A percentile compares a stretch with the other conserved stretches of the same genome.
Evolutionary conservation across 1,140 invertebrate genomes (phyloP).

Genomic region (Calephelis virginiensis): DNA sequence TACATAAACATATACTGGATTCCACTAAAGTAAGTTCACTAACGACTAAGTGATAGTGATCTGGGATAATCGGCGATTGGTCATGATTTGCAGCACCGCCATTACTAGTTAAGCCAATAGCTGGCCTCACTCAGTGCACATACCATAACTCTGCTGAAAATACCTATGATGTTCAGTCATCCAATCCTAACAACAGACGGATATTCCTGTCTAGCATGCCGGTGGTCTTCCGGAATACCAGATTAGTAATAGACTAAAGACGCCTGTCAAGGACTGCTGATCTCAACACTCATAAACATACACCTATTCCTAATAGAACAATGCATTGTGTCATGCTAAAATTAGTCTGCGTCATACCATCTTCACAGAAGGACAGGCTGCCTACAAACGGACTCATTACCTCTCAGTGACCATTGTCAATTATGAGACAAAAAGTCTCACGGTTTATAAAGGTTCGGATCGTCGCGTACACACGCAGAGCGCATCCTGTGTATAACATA

Average conservation of each 20-base stretch:
- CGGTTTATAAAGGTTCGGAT: constrained; percentile 68
- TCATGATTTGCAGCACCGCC: too few species aligned
- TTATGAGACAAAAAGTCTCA: constrained; percentile 71
- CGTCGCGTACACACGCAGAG: constrained; percentile 57
- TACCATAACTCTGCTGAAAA: too few species aligned
- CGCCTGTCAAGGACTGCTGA: constrained; percentile 10
- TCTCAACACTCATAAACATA: constrained; percentile 25
- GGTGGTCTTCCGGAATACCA: constrained; percentile 4
- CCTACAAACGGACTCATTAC: constrained; percentile 73
- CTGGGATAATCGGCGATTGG: too few species aligned
- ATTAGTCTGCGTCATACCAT: constrained; percentile 56
- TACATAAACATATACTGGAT: too few species aligned
- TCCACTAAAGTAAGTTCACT: too few species aligned
- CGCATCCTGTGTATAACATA: constrained; percentile 54
- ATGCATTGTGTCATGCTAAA: constrained; percentile 52
- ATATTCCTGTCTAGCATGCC: neutral
- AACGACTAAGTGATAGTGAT: too few species aligned
- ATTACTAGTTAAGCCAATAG: too few species aligned
- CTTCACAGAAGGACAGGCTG: constrained; percentile 63
- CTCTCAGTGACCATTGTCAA: constrained; percentile 68
- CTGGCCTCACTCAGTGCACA: too few species aligned
- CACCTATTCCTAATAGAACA: constrained; percentile 37
- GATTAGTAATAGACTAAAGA: neutral
- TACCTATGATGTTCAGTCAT: too few species aligned
- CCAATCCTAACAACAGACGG: too few species aligned